Evolutionary conservation across 2,113 vertebrate genomes (phyloP).

Genomic region (Cyprinodon tularosa): DNA sequence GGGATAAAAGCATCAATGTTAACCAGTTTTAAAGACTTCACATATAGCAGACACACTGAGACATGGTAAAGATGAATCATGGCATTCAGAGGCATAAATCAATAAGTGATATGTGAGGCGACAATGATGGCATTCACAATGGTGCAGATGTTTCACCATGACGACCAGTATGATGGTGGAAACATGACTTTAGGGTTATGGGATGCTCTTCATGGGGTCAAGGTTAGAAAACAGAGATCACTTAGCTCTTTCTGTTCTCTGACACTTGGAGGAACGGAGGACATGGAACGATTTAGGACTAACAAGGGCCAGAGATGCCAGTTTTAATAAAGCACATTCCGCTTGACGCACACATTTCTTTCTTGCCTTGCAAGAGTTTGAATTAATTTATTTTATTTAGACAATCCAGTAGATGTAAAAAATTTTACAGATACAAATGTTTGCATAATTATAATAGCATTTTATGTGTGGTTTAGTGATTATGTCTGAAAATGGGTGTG

Average conservation of each 20-base stretch:
- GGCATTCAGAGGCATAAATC: conserved; percentile 49
- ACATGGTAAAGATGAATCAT: conserved; percentile 37
- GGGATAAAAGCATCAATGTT: conserved; percentile 23
- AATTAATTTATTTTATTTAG: too few relatives aligned
- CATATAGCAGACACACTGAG: conserved; percentile 31
- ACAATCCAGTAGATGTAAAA: too few relatives aligned
- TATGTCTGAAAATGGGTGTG: too few relatives aligned
- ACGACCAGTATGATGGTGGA: conserved; percentile 67
- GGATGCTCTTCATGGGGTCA: conserved; percentile 57
- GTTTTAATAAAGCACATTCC: neutral
- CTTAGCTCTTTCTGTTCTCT: conserved; percentile 25
- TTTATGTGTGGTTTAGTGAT: too few relatives aligned
- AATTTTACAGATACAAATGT: too few relatives aligned
- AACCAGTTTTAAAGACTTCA: conserved; percentile 48
- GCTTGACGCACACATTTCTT: neutral
- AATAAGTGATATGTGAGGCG: conserved; percentile 37
- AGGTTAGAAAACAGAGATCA: conserved; percentile 53
- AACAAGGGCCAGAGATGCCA: neutral
- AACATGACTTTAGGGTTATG: conserved; percentile 62
- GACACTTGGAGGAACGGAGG: conserved; percentile 1
- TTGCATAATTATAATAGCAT: too few relatives aligned
- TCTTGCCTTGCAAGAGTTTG: too few relatives aligned
- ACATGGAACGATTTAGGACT: conserved; percentile 44
- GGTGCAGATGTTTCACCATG: conserved; percentile 81
- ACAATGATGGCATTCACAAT: conserved; percentile 78